Conservation (phyloP, 2,888 invertebrate species). For the Agelastica alni region DNA sequence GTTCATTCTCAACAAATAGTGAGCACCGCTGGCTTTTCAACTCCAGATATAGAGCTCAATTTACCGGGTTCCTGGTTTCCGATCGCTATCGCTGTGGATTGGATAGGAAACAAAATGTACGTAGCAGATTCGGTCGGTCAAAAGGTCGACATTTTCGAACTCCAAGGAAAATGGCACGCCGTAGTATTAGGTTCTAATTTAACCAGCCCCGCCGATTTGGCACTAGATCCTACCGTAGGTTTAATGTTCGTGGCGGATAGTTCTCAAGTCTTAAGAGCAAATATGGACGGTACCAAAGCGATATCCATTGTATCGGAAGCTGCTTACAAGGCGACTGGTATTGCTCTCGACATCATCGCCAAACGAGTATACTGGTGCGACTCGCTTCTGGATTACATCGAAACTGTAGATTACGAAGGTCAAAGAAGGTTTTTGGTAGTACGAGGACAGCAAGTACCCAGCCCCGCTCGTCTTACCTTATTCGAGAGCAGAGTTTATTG, state of each 20-base stretch:
- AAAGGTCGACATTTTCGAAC: constrained; percentile 91
- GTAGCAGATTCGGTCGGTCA: constrained; percentile 91
- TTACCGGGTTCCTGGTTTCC: constrained; percentile 88
- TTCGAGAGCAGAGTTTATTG: constrained; percentile 89
- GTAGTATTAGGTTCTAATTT: constrained; percentile 90
- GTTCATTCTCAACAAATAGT: constrained; percentile 66
- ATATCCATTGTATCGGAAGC: constrained; percentile 87
- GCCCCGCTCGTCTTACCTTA: constrained; percentile 79
- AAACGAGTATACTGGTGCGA: constrained; percentile 96
- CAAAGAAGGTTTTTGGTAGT: constrained; percentile 78
- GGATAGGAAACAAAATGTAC: constrained; percentile 95
- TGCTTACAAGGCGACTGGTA: constrained; percentile 90
- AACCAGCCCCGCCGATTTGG: constrained; percentile 88
- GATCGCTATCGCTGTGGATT: constrained; percentile 91
- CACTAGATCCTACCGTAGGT: constrained; percentile 89
- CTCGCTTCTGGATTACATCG: constrained; percentile 91
- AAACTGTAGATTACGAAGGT: constrained; percentile 93
- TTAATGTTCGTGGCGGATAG: constrained; percentile 86
- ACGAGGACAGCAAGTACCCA: constrained; percentile 82
- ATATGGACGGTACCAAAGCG: constrained; percentile 92
- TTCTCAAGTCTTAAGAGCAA: constrained; percentile 80
- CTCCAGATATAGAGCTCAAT: constrained; percentile 68
- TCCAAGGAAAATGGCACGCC: constrained; percentile 85
- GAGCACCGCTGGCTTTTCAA: constrained; percentile 55
- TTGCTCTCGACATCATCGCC: constrained; percentile 88